Evolutionary conservation across 35 echinoderm and acorn worm genomes (phyloP).

Genomic region (Chiridota heheva): DNA sequence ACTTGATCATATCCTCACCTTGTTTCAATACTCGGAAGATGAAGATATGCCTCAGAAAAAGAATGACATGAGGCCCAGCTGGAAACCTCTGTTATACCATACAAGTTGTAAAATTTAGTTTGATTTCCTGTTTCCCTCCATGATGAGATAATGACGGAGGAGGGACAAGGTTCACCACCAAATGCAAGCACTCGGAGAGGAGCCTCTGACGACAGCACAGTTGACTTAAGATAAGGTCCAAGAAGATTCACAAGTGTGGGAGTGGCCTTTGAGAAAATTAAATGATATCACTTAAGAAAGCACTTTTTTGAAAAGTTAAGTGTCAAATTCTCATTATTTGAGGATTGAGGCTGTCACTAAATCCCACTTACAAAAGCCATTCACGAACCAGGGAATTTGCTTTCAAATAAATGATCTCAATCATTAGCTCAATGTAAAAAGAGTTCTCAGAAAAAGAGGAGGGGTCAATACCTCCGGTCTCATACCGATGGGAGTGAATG

Average conservation of each 20-base stretch:
- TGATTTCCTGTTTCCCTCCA: constrained; percentile 59
- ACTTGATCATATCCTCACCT: too few species aligned
- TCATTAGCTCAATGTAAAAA: too few species aligned
- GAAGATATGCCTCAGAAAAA: constrained; percentile 40
- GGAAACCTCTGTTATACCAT: constrained; percentile 93
- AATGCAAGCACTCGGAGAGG: constrained; percentile 58
- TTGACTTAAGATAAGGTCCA: constrained; percentile 7
- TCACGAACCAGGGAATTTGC: too few species aligned
- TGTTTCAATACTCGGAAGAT: not conserved
- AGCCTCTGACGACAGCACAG: constrained; percentile 7
- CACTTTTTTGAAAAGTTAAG: too few species aligned
- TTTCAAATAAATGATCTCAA: too few species aligned
- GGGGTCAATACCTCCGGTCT: too few species aligned
- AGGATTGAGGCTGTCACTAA: too few species aligned
- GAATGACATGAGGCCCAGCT: constrained; percentile 77
- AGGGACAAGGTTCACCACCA: constrained; percentile 85
- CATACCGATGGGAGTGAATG: too few species aligned
- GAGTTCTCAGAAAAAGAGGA: too few species aligned
- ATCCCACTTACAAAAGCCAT: too few species aligned
- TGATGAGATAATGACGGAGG: constrained; percentile 39
- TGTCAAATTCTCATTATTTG: too few species aligned
- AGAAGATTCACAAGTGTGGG: constrained; percentile 71
- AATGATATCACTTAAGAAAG: not conserved
- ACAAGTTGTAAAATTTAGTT: constrained; percentile 88
- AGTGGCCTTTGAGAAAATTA: constrained; percentile 61